phyloP scores from a whole-genome alignment of 2,888 invertebrate species.

The Cephonodes hylas region DNA sequence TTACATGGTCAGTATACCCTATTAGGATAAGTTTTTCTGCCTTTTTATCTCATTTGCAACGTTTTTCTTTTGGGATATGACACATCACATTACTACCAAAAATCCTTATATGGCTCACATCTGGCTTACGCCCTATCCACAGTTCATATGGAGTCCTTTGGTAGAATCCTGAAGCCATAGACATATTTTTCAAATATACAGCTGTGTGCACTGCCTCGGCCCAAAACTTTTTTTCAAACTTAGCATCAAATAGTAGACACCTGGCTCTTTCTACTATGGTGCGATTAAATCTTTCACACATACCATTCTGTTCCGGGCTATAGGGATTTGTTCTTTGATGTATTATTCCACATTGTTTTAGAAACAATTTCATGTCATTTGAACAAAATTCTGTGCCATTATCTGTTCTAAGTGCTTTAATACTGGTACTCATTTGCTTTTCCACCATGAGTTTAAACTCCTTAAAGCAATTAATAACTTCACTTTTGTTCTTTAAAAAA shows the following conservation, averaged over 20 bases:
- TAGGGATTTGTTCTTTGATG: background rate
- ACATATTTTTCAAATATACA: constrained; percentile 16
- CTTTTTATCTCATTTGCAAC: constrained; percentile 23
- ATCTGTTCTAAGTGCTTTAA: constrained; percentile 24
- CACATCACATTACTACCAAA: constrained; percentile 22
- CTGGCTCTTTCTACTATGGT: constrained; percentile 18
- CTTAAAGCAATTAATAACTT: constrained; percentile 22
- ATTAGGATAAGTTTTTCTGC: constrained; percentile 4
- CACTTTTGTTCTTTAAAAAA: constrained; percentile 26
- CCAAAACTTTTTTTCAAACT: constrained; percentile 16
- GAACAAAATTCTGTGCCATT: no score
- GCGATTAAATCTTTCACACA: constrained; percentile 18
- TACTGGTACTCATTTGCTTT: constrained; percentile 20
- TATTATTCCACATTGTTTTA: constrained; percentile 10
- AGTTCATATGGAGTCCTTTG: constrained; percentile 22
- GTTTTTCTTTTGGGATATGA: constrained; percentile 21
- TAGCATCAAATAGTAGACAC: constrained; percentile 17
- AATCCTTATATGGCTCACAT: constrained; percentile 20
- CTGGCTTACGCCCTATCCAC: constrained; percentile 23
- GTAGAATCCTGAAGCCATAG: background rate
- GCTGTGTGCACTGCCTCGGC: constrained; percentile 18
- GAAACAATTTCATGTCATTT: constrained; percentile 13
- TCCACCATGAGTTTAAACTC: constrained; percentile 11
- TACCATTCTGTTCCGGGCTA: constrained; percentile 20
- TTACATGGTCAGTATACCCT: constrained; percentile 9